Percentiles rank a stretch among this genome's conserved stretches.
phyloP scores from a whole-genome alignment of 2,888 invertebrate genomes.

The Leptopilina syphax region DNA sequence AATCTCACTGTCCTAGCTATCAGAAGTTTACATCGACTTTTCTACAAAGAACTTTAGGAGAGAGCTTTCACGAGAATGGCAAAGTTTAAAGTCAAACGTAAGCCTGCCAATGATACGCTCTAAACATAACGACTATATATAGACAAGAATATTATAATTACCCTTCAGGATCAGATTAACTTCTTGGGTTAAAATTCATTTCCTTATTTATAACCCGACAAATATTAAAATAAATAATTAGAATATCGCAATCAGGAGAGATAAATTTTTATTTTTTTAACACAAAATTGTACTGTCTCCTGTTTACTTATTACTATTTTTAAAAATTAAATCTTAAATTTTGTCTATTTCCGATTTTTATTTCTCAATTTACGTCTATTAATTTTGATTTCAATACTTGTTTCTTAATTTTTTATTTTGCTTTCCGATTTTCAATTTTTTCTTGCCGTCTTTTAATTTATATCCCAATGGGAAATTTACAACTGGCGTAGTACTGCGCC shows the following conservation, averaged over 20 bases:
- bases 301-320: background rate
- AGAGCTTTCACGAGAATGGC: conserved; percentile 21
- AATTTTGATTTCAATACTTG: too few relatives aligned
- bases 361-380: too few relatives aligned
- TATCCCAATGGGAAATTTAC: too few relatives aligned
- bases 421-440: too few relatives aligned
- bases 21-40: conserved; percentile 1
- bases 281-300: background rate
- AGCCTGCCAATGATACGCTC: background rate
- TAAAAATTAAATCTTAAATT: too few relatives aligned
- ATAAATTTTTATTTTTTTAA: background rate
- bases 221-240: background rate
- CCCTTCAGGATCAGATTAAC: background rate
- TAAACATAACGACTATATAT: conserved; percentile 2
- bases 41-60: background rate
- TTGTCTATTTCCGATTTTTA: too few relatives aligned
- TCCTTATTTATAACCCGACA: too few relatives aligned
- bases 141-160: conserved; percentile 12
- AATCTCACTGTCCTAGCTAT: background rate
- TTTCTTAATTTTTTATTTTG: too few relatives aligned
- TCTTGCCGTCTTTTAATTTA: too few relatives aligned
- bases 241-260: background rate
- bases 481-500: too few relatives aligned
- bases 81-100: conserved; percentile 19
- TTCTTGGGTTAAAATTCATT: background rate